Percentiles rank a stretch among this genome's conserved stretches.
Evolutionary conservation across 2,113 vertebrate species (phyloP).

Genomic region (Cyprinodon variegatus): DNA sequence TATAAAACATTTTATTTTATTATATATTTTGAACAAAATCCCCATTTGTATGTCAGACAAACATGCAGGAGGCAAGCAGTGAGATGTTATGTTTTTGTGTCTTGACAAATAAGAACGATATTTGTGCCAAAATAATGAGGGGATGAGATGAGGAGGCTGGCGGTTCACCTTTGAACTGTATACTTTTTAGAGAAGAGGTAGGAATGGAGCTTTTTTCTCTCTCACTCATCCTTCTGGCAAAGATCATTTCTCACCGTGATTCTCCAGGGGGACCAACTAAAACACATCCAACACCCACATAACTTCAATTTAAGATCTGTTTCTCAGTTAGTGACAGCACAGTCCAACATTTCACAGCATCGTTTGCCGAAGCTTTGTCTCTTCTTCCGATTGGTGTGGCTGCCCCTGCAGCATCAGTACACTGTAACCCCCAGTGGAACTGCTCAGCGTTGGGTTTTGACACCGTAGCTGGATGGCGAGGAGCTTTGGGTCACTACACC

Average conservation of each 20-base stretch:
- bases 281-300: conserved; percentile 74
- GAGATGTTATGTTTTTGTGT: conserved; percentile 18
- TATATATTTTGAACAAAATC: conserved; percentile 4
- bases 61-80: conserved; percentile 1
- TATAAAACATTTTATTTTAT: background rate
- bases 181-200: conserved; percentile 41
- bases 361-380: conserved; percentile 23
- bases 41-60: conserved; percentile 13
- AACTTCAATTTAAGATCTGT: conserved; percentile 57
- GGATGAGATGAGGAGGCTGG: conserved; percentile 42
- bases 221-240: conserved; percentile 56
- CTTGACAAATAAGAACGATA: conserved; percentile 29
- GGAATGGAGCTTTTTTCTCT: conserved; percentile 37
- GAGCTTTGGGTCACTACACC: conserved; percentile 24
- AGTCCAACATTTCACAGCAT: conserved; percentile 49
- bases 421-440: conserved; percentile 10
- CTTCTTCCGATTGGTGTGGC: conserved; percentile 31
- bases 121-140: conserved; percentile 55
- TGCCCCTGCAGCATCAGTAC: conserved; percentile 24
- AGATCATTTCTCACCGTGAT: conserved; percentile 57
- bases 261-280: conserved; percentile 60
- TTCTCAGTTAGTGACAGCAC: conserved; percentile 50
- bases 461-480: conserved; percentile 1
- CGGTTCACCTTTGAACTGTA: conserved; percentile 54
- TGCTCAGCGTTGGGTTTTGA: conserved; percentile 16